phyloP scores from a whole-genome alignment of 2,888 invertebrate genomes.

The Congeria kusceri region DNA sequence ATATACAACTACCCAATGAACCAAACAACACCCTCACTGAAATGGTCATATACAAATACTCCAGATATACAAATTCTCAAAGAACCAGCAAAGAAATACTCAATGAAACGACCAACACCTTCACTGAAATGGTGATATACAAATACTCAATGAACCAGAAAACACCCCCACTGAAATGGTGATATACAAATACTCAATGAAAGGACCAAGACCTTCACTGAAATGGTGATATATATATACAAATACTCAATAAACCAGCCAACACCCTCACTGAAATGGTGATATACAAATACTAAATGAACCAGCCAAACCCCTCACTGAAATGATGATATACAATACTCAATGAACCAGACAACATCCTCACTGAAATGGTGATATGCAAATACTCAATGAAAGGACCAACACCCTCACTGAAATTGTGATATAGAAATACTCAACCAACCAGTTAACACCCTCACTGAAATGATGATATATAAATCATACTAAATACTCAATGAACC shows the following conservation, averaged over 20 bases:
- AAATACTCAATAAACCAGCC: slow-evolving; percentile 59
- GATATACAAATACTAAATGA: no score
- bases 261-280: slow-evolving; percentile 74
- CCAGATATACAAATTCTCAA: no score
- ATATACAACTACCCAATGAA: background rate
- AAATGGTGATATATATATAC: background rate
- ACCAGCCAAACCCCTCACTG: slow-evolving; percentile 80
- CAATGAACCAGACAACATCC: no score
- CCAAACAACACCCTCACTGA: no score
- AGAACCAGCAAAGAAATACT: slow-evolving; percentile 77
- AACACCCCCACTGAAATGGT: slow-evolving; percentile 6
- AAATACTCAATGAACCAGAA: background rate
- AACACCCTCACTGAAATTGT: slow-evolving; percentile 1
- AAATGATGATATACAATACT: slow-evolving; percentile 15
- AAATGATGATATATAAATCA: no score
- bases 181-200: background rate
- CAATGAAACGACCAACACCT: slow-evolving; percentile 59
- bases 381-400: background rate
- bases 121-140: slow-evolving; percentile 68
- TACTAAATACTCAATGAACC: no score
- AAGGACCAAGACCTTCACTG: background rate
- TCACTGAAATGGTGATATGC: slow-evolving; percentile 5
- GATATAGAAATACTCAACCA: background rate
- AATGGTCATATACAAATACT: no score
- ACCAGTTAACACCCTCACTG: background rate